phyloP scores from a whole-genome alignment of 2,113 vertebrate species.

The Tor tambroides region DNA sequence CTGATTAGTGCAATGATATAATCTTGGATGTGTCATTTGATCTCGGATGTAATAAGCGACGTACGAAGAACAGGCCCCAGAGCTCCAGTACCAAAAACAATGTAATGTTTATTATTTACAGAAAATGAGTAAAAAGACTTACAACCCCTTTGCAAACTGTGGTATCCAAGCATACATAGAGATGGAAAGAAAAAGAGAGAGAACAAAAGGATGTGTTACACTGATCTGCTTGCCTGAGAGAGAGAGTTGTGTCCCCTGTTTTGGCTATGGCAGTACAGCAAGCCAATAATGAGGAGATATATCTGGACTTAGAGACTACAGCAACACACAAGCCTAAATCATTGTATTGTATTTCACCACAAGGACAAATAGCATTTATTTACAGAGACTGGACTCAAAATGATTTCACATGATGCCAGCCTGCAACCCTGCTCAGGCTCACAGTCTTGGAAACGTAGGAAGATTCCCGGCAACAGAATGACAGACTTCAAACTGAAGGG shows the following conservation, averaged over 20 bases:
- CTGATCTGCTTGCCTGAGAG: neutral
- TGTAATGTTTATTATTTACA: too few species aligned
- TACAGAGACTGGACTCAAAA: neutral
- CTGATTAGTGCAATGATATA: too few species aligned
- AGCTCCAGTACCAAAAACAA: too few species aligned
- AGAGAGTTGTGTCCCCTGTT: neutral
- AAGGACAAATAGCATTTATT: neutral
- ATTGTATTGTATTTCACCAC: neutral
- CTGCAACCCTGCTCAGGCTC: neutral
- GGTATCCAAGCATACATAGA: conserved; percentile 14
- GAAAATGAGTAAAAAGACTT: too few species aligned
- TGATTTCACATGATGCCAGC: neutral
- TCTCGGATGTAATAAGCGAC: too few species aligned
- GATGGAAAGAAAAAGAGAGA: conserved; percentile 11
- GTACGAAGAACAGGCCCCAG: too few species aligned
- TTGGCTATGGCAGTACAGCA: conserved; percentile 1
- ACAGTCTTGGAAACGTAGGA: neutral
- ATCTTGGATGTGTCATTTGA: too few species aligned
- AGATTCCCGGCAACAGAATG: neutral
- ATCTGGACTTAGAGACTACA: conserved; percentile 53
- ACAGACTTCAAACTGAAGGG: neutral
- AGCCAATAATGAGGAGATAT: conserved; percentile 2
- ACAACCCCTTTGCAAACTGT: neutral
- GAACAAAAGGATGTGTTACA: neutral
- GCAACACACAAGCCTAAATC: conserved; percentile 10